These are phyloP conservation scores for Beris morrisii DNA, from an alignment of 2,888 invertebrate species.

Conservation along the genomic window DNA sequence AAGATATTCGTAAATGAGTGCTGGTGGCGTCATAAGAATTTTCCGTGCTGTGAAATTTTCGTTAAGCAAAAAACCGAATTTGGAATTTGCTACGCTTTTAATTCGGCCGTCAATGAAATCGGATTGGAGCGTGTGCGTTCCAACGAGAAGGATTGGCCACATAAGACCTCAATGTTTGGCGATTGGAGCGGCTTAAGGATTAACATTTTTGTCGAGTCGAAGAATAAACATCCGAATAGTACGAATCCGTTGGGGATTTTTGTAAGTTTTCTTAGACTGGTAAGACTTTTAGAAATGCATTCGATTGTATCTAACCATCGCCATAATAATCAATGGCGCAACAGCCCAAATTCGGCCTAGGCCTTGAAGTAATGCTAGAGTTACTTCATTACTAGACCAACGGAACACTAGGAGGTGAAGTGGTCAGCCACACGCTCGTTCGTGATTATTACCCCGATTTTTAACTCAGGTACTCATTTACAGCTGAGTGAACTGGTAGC, in stretches of 20 bases:
- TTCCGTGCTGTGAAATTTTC: constrained; percentile 56
- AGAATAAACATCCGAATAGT: constrained; percentile 37
- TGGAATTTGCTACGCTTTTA: constrained; percentile 58
- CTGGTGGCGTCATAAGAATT: constrained; percentile 52
- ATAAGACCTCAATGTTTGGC: constrained; percentile 46
- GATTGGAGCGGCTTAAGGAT: constrained; percentile 49
- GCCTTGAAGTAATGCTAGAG: too few relatives aligned
- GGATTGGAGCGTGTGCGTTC: background rate
- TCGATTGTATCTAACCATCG: background rate
- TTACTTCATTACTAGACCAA: too few relatives aligned
- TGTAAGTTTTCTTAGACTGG: constrained; percentile 37
- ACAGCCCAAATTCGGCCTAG: too few relatives aligned
- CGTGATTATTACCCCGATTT: too few relatives aligned
- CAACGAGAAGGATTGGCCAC: constrained; percentile 36
- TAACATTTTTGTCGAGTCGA: constrained; percentile 40
- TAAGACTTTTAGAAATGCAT: background rate
- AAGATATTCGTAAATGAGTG: constrained; percentile 53
- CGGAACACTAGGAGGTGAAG: too few relatives aligned
- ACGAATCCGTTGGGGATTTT: constrained; percentile 43
- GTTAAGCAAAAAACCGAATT: constrained; percentile 55
- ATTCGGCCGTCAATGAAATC: constrained; percentile 51
- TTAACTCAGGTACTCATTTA: too few relatives aligned
- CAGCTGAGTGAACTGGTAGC: too few relatives aligned
- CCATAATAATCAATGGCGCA: too few relatives aligned
- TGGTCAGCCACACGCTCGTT: too few relatives aligned